These are phyloP conservation scores for Notothenia rossii DNA, from an alignment of 2,113 vertebrate genomes.

Conservation along the genomic window DNA sequence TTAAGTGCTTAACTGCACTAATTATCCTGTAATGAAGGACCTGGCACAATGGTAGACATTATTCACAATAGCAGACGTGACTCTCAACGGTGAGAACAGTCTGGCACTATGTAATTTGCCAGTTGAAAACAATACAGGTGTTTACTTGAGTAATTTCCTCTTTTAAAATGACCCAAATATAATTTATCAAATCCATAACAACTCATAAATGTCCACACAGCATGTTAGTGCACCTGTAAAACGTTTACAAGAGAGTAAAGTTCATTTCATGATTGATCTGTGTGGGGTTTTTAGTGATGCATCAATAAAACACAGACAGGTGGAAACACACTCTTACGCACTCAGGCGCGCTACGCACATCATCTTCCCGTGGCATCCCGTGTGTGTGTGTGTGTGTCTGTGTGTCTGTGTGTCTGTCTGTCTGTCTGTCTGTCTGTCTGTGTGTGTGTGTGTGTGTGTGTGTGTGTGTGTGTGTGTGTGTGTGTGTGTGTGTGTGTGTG, in stretches of 20 bases:
- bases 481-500: too few species aligned
- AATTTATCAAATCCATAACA: conserved; percentile 17
- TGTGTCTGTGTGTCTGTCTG: too few species aligned
- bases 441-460: background rate
- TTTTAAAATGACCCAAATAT: conserved; percentile 45
- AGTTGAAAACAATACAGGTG: conserved; percentile 20
- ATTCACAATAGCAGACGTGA: conserved; percentile 65
- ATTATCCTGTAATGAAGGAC: conserved; percentile 47
- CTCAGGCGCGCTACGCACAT: conserved; percentile 2
- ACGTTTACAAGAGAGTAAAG: conserved; percentile 68
- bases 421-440: too few species aligned
- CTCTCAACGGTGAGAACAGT: conserved; percentile 25
- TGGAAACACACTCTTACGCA: conserved; percentile 15
- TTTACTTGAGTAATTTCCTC: conserved; percentile 47
- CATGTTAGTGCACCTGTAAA: conserved; percentile 59
- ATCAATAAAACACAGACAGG: conserved; percentile 50
- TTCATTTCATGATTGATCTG: conserved; percentile 51
- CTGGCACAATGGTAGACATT: conserved; percentile 52
- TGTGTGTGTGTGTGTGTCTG: background rate
- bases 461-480: too few species aligned
- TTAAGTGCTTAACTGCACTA: conserved; percentile 34
- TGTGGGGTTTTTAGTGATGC: conserved; percentile 37
- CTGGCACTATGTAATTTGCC: conserved; percentile 33
- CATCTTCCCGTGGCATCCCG: conserved; percentile 10
- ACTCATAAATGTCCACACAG: conserved; percentile 9